Base-by-base conservation (phyloP, 1,140 invertebrate species). In the Cardiocondyla obscurior region DNA sequence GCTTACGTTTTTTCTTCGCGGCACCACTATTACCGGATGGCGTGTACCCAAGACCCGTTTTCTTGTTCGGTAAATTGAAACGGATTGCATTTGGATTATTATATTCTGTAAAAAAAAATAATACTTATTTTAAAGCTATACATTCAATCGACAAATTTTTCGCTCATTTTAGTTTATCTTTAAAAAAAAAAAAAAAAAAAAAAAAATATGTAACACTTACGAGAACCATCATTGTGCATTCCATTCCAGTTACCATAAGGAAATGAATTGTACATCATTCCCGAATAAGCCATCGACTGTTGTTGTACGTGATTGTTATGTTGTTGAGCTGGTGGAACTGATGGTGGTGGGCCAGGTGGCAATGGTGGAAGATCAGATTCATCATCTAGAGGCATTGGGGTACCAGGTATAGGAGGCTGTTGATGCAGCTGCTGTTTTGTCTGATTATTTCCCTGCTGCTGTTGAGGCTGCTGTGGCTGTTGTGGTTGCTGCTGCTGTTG, bases 1-100 rank as follows among this genome's bases (percentile, higher is more conserved):
- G 95, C 92, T 97, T 97, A 76, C 96, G 95, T 90, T 97, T 97
- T 93, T 97, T 97, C 94, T 97, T 97, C 7, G 95, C 94, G 28
- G 94, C 94, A 58, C 95, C 95, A 81, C 95, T 96, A 82, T 94
- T 96, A 3, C 92, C 89, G 44, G 94, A 85, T 42, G 92, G 92
- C 81, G 91, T 86, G 88, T 94, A 93, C 88, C 93, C 88, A 85
- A 95, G 85, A 87, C 93, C 91, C 82, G 94, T 93, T 88, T 94
- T 95, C 85, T 96, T 95, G 72, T 95, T 94, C 87, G 95, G 95
- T 73, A 95, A 93, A 79, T 95, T 95, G 73, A 96, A 95, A 39
- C 95, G 95, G 44, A 95, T 94, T 95, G 87, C 94, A 94, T 87
- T 92, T 93, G 94, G 84, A 2, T 46, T 46, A 14, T 33, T 36